Base-by-base conservation (phyloP, 2,113 vertebrate species). In the Chascanopsetta lugubris region DNA sequence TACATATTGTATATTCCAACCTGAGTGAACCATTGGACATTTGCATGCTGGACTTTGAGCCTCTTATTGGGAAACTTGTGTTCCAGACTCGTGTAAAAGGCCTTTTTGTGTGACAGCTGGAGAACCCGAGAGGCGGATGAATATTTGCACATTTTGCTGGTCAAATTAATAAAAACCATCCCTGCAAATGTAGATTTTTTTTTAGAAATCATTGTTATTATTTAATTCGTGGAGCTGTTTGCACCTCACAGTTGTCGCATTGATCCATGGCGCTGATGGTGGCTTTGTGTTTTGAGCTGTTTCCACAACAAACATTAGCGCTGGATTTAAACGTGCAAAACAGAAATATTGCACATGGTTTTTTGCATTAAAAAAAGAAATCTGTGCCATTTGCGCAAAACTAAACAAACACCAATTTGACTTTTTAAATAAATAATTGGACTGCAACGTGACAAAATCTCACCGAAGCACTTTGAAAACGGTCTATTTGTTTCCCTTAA, bases 41-140 rank as follows among this genome's bases (percentile, higher is more conserved):
- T 79, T 91, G 90, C 90, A 92, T 92, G 90, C 80, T 85, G 83
- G 85, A 88, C 80, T 66, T n/a, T n/a, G n/a, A 77, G 76, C 15
- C 61, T 56, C 20, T 73, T n/a, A n/a, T n/a, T 84, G 71, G 67
- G 61, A 69, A 47, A 68, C 61, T 71, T 83, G 77, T 80, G 77
- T 80, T 79, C 66, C 85, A 79, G 65, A 79, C 40, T 53, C 63
- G 67, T 50, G 51, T 72, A 66, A n/a, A n/a, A n/a, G 71, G 60
- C 51, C 57, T 15, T 68, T 45, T 80, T 27, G 51, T 79, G 78
- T 85, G 73, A 83, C 69, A 49, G 53, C 54, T 80, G 15, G 81
- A 55, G 49, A 65, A 49, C 48, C 76, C 46, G 20, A 66, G 79
- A 72, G 67, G 63, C 53, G 72, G 46, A 61, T 80, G 63, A 86